Evolutionary conservation across 1,140 invertebrate species (phyloP).

Genomic region (Leptonema lineaticorne): DNA sequence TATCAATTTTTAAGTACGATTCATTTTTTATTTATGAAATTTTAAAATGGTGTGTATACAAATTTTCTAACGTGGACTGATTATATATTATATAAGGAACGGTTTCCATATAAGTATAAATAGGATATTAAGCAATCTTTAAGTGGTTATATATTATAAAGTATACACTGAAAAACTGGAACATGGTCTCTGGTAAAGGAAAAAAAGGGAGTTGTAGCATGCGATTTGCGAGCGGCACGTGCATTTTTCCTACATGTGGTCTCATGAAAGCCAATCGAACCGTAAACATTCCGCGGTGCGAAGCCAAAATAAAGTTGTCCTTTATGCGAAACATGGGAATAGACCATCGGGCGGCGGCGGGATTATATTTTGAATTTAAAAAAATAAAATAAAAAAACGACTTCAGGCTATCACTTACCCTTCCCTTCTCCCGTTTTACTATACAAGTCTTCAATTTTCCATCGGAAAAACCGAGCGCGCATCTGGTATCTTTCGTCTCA

Average conservation of each 20-base stretch:
- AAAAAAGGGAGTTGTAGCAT: neutral
- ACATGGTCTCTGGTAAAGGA: neutral
- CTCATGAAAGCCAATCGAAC: constrained; percentile 9
- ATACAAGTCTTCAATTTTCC: constrained; percentile 6
- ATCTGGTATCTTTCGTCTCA: too few relatives aligned
- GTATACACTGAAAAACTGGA: too few relatives aligned
- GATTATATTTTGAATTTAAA: neutral
- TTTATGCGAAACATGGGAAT: neutral
- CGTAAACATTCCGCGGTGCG: constrained; percentile 19
- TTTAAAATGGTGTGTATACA: too few relatives aligned
- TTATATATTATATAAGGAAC: too few relatives aligned
- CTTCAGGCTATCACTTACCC: too few relatives aligned
- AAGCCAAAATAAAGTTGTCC: constrained; percentile 19
- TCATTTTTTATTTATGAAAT: too few relatives aligned
- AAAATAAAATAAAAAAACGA: constrained; percentile 7
- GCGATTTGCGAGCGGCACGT: neutral
- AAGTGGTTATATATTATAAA: too few relatives aligned
- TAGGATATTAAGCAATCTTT: too few relatives aligned
- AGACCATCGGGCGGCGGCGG: neutral
- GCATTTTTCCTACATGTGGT: neutral
- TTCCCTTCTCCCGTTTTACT: too few relatives aligned
- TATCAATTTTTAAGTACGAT: too few relatives aligned
- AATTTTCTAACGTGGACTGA: too few relatives aligned
- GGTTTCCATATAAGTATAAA: too few relatives aligned
- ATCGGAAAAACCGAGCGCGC: neutral